A percentile compares a stretch with the other conserved stretches of the same genome.
These are phyloP conservation scores for Nephrocerus scutellatus DNA, from an alignment of 2,888 invertebrate species.

Conservation along the genomic window DNA sequence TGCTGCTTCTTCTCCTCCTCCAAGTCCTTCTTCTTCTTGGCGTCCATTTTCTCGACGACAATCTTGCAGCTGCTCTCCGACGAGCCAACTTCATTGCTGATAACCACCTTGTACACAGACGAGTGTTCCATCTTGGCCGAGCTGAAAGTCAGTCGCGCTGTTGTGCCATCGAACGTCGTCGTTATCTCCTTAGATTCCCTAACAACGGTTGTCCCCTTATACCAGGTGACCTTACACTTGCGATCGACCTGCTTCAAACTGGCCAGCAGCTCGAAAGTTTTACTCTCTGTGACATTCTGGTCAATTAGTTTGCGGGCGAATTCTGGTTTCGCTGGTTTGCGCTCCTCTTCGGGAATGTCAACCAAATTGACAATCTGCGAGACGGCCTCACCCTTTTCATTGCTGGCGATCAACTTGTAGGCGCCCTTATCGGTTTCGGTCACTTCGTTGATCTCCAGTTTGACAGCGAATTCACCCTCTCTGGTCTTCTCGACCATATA, in stretches of 20 bases:
- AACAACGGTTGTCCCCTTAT: slow-evolving; percentile 70
- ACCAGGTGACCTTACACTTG: slow-evolving; percentile 77
- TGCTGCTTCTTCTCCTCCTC: slow-evolving; percentile 47
- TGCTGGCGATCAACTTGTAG: slow-evolving; percentile 84
- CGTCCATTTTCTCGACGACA: slow-evolving; percentile 59
- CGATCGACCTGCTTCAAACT: slow-evolving; percentile 69
- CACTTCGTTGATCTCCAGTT: slow-evolving; percentile 82
- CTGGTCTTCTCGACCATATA: slow-evolving; percentile 42
- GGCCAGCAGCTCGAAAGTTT: slow-evolving; percentile 71
- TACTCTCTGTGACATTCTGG: slow-evolving; percentile 62
- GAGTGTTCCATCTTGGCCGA: slow-evolving; percentile 68
- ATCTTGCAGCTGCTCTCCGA: slow-evolving; percentile 82
- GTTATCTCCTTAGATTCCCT: slow-evolving; percentile 69
- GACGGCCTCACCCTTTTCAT: slow-evolving; percentile 86
- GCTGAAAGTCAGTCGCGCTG: slow-evolving; percentile 70
- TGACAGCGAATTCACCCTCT: slow-evolving; percentile 82
- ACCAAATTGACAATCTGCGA: slow-evolving; percentile 83
- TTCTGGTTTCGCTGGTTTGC: slow-evolving; percentile 73
- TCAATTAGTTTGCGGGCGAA: slow-evolving; percentile 70
- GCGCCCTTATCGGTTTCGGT: slow-evolving; percentile 75
- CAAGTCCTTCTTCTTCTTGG: slow-evolving; percentile 53
- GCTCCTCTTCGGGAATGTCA: slow-evolving; percentile 70
- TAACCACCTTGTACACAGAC: slow-evolving; percentile 77
- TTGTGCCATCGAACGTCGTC: slow-evolving; percentile 77
- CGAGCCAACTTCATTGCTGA: slow-evolving; percentile 85